Base-by-base conservation (phyloP, 2,797 vertebrate species). In the Malacoctenus gilli region DNA sequence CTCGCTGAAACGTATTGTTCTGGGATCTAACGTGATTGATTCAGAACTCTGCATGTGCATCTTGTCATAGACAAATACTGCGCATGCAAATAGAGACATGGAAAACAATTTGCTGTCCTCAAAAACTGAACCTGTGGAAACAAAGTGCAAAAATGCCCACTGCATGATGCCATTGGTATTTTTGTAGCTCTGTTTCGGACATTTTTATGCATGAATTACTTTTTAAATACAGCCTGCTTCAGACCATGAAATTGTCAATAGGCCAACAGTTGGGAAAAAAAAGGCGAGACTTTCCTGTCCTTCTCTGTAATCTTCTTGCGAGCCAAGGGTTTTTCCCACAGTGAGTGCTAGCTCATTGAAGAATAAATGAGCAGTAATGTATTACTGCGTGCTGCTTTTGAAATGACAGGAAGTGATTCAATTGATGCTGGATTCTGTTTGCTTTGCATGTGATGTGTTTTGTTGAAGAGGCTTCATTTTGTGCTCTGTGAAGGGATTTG, bases 321-420 rank as follows among this genome's bases (percentile, higher is more conserved):
- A 59, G 56, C 58, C 21, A 7, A 30, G 38, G 35, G 15, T 12
- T 41, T 52, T 61, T 53, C 47, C 51, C 55, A 38, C 46, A 39
- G 30, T n/a, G 30, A 57, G 21, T 31, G 32, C 37, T 38, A 35
- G 15, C 53, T 65, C n/a, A 34, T 15, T 46, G 49, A 58, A 52
- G 35, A 70, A 61, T 52, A 75, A 70, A 37, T 61, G 68, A 63
- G 56, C 57, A 54, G 10, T 61, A 55, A 64, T 53, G 51, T 58
- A 64, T 57, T 38, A 41, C 38, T 48, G 46, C 57, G 9, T 13
- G 25, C 49, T 25, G 53, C 67, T 69, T 62, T 72, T 61, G 15
- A 72, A 80, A 67, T 44, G 55, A 47, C 54, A 79, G 68, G 73
- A 82, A 83, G 68, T 43, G 41, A 72, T 69, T 28, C 43, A 64